These are phyloP conservation scores for Nautilus pompilius DNA, from an alignment of 1,140 invertebrate species.

Conservation along the genomic window DNA sequence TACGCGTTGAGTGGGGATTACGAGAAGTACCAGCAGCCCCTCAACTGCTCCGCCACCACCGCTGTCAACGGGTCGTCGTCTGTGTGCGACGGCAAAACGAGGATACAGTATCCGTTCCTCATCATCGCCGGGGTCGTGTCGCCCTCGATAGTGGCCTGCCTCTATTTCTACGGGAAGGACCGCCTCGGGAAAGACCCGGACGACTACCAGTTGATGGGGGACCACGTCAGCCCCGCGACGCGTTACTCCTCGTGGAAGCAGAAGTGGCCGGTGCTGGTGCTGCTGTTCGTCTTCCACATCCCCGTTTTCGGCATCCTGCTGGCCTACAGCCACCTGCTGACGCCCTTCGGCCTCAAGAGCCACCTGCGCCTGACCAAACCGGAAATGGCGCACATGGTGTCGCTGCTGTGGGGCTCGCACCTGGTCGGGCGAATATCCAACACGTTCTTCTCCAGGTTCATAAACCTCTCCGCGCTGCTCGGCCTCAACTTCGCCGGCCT, in stretches of 20 bases:
- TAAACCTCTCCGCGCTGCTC: constrained; percentile 3
- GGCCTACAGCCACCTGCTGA: constrained; percentile 11
- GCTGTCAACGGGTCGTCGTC: neutral
- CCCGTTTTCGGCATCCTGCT: constrained; percentile 11
- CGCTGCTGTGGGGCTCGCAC: constrained; percentile 10
- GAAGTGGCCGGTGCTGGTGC: neutral
- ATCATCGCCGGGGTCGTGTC: constrained; percentile 8
- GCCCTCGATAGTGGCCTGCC: constrained; percentile 12
- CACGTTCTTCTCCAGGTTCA: constrained; percentile 1
- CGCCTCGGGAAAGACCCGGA: no score
- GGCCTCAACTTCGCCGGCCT: constrained; percentile 4
- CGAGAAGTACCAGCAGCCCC: neutral
- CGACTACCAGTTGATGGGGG: no score
- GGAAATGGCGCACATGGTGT: constrained; percentile 7
- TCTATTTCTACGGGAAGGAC: constrained; percentile 7
- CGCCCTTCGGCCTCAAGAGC: constrained; percentile 3
- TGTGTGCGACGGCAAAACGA: neutral
- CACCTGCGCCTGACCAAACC: constrained; percentile 5
- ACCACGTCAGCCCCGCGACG: no score
- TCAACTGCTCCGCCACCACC: neutral
- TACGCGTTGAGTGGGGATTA: neutral
- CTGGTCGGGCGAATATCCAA: constrained; percentile 8
- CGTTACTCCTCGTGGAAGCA: neutral
- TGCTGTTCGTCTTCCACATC: constrained; percentile 11
- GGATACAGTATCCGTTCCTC: constrained; percentile 9